These are phyloP conservation scores for Apodemus sylvaticus DNA, from an alignment of 2,113 vertebrate genomes.

Conservation along the genomic window DNA sequence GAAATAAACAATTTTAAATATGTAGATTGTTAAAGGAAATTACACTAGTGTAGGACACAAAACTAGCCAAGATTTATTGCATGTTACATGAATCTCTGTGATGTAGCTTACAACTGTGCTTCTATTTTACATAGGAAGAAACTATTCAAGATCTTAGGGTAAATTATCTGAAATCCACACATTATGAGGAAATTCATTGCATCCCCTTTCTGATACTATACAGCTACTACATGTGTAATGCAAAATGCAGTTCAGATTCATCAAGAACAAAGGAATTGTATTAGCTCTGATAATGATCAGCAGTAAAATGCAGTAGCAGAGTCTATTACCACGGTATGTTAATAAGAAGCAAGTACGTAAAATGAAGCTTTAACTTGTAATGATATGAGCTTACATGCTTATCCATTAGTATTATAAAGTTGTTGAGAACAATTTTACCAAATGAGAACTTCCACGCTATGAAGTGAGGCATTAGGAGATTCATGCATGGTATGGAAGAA, in stretches of 20 bases:
- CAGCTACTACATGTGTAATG: neutral
- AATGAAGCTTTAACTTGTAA: neutral
- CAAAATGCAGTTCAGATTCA: neutral
- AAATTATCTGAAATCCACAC: neutral
- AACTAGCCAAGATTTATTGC: neutral
- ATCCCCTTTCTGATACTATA: neutral
- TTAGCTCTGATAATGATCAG: neutral
- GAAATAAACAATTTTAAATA: neutral
- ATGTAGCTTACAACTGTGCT: neutral
- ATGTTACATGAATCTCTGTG: neutral
- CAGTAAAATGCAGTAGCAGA: neutral
- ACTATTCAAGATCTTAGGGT: neutral
- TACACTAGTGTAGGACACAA: neutral
- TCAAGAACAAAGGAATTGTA: neutral
- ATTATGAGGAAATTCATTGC: neutral
- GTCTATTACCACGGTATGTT: neutral
- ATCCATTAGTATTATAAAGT: neutral
- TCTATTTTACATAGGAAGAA: neutral
- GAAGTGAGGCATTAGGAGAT: neutral
- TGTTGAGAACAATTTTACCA: neutral
- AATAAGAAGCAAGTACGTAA: neutral
- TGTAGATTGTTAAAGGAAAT: neutral
- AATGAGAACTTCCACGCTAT: neutral
- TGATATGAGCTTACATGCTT: neutral
- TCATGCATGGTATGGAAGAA: neutral